Base-by-base conservation (phyloP, 2,797 vertebrate species). In the Nothura maculosa region DNA sequence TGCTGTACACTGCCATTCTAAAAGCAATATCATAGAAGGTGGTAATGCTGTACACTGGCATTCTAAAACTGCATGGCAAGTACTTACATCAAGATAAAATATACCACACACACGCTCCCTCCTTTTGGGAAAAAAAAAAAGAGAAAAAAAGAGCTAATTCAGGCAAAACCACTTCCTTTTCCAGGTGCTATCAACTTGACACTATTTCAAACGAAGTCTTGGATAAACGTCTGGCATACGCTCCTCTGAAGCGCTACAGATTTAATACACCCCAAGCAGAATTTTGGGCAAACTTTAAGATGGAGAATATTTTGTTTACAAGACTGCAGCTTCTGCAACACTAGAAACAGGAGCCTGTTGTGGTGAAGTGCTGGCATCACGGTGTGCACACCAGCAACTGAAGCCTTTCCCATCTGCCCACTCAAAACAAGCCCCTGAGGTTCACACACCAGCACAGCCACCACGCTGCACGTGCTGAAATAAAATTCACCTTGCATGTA, bases 41-140 rank as follows among this genome's bases (percentile, higher is more conserved):
- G 0, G 15, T 38, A 43, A n/a, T 2, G 22, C 15, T 10, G 2
- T 5, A 15, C 30, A 40, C 30, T n/a, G 10, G 32, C 45, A 34
- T 20, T 36, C 47, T 45, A n/a, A 74, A 70, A 40, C 22, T 6
- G 2, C 3, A 42, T 0, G 4, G 28, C 28, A 86, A 34, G 47
- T 16, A 48, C 21, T 48, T 2, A 34, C n/a, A 66, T 30, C 27
- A 25, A 32, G 22, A 30, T 32, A n/a, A 54, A 25, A 48, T 7
- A 38, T 0, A 27, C n/a, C 8, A 38, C 0, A 5, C 1, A 5
- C 0, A 5, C 4, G 17, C 6, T 24, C 10, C 12, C 27, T 20
- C 8, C 36, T 14, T 57, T 32, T 18, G n/a, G 21, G 12, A 13
- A 25, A 21, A 13, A 24, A 24, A 24, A 45, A 16, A 45, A 19